Evolutionary conservation across 1,140 invertebrate genomes (phyloP), one percentile per base, ranked within the genome.

Genomic region (Galleria mellonella): DNA sequence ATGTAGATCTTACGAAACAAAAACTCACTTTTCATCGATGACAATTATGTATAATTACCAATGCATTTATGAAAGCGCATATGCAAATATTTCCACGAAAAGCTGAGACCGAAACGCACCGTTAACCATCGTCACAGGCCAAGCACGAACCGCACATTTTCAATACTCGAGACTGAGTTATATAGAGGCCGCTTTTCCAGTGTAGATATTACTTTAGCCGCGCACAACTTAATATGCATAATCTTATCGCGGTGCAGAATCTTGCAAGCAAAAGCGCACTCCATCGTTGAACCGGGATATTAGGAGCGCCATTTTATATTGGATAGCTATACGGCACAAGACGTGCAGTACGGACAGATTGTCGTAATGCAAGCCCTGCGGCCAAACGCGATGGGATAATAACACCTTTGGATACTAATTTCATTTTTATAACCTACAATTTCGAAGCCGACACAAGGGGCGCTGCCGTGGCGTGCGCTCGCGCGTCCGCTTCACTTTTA

Each of bases 361-460:
- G 81, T 83, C 81, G 81, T 81, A 84, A 83, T 83, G 77, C 77
- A 83, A 83, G 77, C 67, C 81, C 75, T 69, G 72, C 72, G 76
- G 86, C 76, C 77, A 82, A 83, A 81, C 73, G 76, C 86, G 83
- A 86, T 83, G 86, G 83, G 83, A 87, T 87, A 87, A 87, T 87
- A 87, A 87, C 83, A 87, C 70, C 81, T 86, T 87, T 86, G 82
- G 73, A 76, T 83, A 87, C 83, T 87, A 87, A 86, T 87, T 87
- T 87, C 83, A 84, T 87, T 86, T 87, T 87, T 86, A 87, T 85
- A 85, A 85, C 82, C 82, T 82, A 81, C 82, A 83, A 85, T 87
- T 86, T 87, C 69, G 78, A 85, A 73, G 82, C 82, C 82, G 78
- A 85, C 82, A 85, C 75, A 81, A 79, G 78, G 65, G 76, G 78